Evolutionary conservation across 2,797 vertebrate genomes (phyloP).

Genomic region (Lophotriccus pileatus): DNA sequence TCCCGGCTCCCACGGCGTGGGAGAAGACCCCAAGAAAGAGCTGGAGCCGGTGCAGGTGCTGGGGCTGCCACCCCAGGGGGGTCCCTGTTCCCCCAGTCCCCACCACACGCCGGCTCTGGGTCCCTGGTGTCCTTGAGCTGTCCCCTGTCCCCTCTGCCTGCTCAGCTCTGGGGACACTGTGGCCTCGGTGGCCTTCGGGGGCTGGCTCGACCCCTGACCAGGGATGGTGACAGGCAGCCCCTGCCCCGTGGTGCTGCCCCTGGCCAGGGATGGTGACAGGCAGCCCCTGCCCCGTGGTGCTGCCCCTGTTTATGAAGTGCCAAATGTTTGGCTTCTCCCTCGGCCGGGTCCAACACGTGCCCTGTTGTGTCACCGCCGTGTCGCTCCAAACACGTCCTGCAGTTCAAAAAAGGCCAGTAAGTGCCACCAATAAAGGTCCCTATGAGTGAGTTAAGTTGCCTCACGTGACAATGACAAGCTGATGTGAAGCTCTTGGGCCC

Average conservation of each 20-base stretch:
- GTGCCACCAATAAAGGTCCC: not conserved
- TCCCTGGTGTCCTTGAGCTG: fast-evolving
- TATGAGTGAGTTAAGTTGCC: fast-evolving
- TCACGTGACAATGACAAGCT: not conserved
- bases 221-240: fast-evolving
- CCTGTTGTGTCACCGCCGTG: fast-evolving
- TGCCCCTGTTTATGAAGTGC: not conserved
- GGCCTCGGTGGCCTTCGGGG: not conserved
- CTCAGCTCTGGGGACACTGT: fast-evolving
- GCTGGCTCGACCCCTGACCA: not conserved
- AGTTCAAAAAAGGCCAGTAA: not conserved
- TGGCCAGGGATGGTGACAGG: fast-evolving
- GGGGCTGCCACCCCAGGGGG: fast-evolving
- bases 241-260: not conserved
- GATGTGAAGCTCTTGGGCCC: not conserved
- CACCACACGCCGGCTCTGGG: fast-evolving
- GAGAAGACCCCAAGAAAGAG: not conserved
- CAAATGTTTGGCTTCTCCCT: not conserved
- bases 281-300: fast-evolving
- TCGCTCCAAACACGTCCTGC: not conserved
- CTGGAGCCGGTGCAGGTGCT: not conserved
- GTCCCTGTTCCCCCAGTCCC: not conserved
- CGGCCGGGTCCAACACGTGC: fast-evolving
- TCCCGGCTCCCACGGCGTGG: no score
- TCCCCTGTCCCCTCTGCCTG: fast-evolving